Percentiles rank a stretch among this genome's conserved stretches.
Evolutionary conservation across 2,113 vertebrate species (phyloP).

Genomic region (Vidua chalybeata): DNA sequence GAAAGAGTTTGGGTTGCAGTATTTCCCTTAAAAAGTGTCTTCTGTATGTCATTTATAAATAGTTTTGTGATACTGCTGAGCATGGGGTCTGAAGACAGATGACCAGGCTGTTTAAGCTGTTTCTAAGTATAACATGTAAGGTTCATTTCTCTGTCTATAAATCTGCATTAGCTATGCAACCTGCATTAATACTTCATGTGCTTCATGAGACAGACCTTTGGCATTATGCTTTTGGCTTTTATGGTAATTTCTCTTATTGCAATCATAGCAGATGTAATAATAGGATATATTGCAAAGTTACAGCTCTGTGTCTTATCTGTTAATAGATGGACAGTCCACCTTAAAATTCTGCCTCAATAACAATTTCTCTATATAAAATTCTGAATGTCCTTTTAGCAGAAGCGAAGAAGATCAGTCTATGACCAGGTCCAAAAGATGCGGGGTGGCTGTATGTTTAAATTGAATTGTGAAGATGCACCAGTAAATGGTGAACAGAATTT

Average conservation of each 20-base stretch:
- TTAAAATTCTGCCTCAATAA: not conserved
- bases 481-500: not conserved
- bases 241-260: conserved; percentile 6
- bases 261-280: not conserved
- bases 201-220: conserved; percentile 7
- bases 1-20: not conserved
- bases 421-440: not conserved
- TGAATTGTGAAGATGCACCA: not conserved
- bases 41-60: conserved; percentile 18
- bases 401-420: not conserved
- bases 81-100: conserved; percentile 40
- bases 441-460: not conserved
- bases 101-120: conserved; percentile 38
- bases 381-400: not conserved
- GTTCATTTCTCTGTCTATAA: conserved; percentile 48
- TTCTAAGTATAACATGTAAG: conserved; percentile 58
- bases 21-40: conserved; percentile 33
- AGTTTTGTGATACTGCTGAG: conserved; percentile 44
- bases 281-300: not conserved
- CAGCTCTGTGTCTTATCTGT: not conserved
- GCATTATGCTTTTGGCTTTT: conserved; percentile 13
- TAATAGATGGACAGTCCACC: not conserved
- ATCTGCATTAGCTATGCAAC: conserved; percentile 3
- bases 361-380: not conserved
- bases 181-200: conserved; percentile 38